A percentile compares a stretch with the other conserved stretches of the same genome.
Conservation (phyloP, 64 coral and sea anemone genomes). For the Cladopsammia gracilis region DNA sequence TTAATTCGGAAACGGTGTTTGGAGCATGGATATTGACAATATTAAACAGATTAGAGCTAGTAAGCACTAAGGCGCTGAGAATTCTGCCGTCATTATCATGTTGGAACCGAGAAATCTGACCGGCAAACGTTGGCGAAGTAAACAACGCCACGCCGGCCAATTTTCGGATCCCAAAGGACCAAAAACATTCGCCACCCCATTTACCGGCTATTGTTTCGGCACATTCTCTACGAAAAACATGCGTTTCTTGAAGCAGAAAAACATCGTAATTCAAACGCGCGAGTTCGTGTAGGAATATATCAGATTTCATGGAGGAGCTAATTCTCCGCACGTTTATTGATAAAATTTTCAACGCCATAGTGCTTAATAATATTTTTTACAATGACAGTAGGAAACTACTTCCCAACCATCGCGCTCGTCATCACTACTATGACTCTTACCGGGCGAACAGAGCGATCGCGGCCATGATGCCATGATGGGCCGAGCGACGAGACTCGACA, state of each 20-base stretch:
- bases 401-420: background rate
- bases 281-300: background rate
- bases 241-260: constrained; percentile 1
- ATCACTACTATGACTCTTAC: too few species aligned
- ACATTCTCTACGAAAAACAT: background rate
- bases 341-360: background rate
- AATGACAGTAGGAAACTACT: background rate
- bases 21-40: background rate
- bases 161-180: background rate
- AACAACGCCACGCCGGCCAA: background rate
- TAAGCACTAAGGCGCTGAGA: background rate
- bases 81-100: background rate
- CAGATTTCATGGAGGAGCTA: background rate
- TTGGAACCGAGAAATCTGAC: background rate
- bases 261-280: background rate
- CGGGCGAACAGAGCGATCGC: too few species aligned
- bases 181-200: constrained; percentile 3
- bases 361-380: too few species aligned
- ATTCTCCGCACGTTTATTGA: background rate
- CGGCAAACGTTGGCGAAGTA: background rate
- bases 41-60: background rate
- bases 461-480: too few species aligned
- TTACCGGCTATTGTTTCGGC: background rate
- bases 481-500: background rate
- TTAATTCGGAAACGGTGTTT: background rate